phyloP scores from a whole-genome alignment of 2,797 vertebrate genomes.

The Anguilla obscura region DNA sequence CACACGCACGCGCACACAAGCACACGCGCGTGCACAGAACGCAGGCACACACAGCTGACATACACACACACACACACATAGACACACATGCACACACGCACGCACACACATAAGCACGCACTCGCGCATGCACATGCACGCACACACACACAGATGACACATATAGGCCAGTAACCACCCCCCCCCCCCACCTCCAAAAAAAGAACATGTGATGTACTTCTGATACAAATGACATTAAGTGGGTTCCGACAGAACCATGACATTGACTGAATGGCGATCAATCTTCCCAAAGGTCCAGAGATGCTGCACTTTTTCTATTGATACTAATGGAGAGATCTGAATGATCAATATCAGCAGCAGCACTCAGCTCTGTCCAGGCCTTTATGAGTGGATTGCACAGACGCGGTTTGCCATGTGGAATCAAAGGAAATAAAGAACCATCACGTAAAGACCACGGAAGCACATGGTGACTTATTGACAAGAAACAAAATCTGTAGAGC shows the following conservation, averaged over 20 bases:
- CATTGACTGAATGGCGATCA: slow-evolving; percentile 16
- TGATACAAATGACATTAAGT: slow-evolving; percentile 30
- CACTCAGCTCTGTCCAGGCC: not conserved
- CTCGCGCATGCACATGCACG: not conserved
- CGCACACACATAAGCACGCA: not conserved
- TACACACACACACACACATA: not conserved
- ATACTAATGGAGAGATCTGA: not conserved
- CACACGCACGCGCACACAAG: not conserved
- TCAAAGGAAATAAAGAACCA: not conserved
- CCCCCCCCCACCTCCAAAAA: not conserved
- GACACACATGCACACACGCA: not conserved
- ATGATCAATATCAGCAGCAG: not conserved
- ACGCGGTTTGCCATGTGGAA: not conserved
- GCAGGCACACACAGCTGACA: not conserved
- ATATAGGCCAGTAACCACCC: not conserved
- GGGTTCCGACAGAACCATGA: slow-evolving; percentile 1
- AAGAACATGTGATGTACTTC: slow-evolving; percentile 11
- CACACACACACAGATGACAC: not conserved
- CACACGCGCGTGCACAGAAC: not conserved
- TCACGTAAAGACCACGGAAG: not conserved
- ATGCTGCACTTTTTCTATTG: not conserved
- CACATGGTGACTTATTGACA: not conserved
- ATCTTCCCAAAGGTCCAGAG: slow-evolving; percentile 29
- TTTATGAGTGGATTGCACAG: not conserved
- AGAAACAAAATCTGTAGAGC: not conserved